Evolutionary conservation across 2,888 invertebrate species (phyloP), one percentile per base, ranked within the genome.

Genomic region (Platycnemis pennipes): DNA sequence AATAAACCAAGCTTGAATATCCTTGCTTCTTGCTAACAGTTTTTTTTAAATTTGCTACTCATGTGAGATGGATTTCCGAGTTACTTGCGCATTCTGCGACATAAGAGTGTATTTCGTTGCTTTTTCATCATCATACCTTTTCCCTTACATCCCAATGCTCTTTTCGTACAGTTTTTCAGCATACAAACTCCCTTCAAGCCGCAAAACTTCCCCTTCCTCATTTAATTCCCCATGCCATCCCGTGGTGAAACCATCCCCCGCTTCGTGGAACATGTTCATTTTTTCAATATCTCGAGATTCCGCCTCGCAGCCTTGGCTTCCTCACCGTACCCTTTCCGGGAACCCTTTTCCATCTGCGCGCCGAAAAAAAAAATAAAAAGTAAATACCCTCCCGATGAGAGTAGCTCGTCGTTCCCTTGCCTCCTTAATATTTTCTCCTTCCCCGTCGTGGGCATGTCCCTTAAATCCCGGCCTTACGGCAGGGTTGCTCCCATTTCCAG

Each of bases 391-490:
- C 77, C 77, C 77, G 77, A 77, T 37, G 77, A 77, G 77, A 77
- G 77, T 11, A 13, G 31, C 77, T 26, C 26, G 8, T 26, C 87
- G 4, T 46, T 5, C 44, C 44, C 86, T 63, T n/a, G 63, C 63
- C 63, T 31, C 77, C 77, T 77, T 37, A 87, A 87, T 42, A 37
- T 42, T 53, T 53, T 42, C 89, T 42, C 89, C 56, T 56, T 4
- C 26, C 89, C 53, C 31, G 37, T 16, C 53, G 31, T 46, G 37
- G 42, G 42, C 56, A 56, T 89, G 89, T 89, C 89, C 56, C 56
- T 42, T 89, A 89, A 89, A 89, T 89, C 89, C 56, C 42, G 42
- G 56, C 56, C 53, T 88, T 45, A 88, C 45, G 56, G 31, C 63
- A n/a, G 31, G 69, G 31, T 1, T n/a, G 77, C 77, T 77, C 37